Percentiles rank a stretch among this genome's conserved stretches.
phyloP scores from a whole-genome alignment of 2,888 invertebrate genomes.

The Gastracanthus pulcherrimus region DNA sequence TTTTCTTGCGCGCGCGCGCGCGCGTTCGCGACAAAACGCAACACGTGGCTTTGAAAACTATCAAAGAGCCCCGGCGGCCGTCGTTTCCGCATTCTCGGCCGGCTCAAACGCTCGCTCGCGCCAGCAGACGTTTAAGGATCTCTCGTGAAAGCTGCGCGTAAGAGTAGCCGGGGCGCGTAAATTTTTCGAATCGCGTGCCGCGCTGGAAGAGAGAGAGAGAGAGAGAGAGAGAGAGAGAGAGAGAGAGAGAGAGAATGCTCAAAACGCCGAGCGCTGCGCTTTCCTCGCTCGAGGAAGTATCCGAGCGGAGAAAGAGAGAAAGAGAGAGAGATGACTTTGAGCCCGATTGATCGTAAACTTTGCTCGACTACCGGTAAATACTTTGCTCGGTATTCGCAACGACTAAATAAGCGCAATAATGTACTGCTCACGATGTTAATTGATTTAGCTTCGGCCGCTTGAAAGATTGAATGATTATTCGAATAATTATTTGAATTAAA shows the following conservation, averaged over 20 bases:
- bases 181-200: conserved; percentile 29
- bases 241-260: conserved; percentile 12
- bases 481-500: too few species aligned
- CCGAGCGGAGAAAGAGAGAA: conserved; percentile 1
- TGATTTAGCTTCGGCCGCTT: neutral
- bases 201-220: too few species aligned
- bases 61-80: conserved; percentile 29
- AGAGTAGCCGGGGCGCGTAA: conserved; percentile 15
- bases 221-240: too few species aligned
- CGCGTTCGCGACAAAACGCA: conserved; percentile 16
- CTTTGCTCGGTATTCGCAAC: neutral
- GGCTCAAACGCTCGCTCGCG: neutral
- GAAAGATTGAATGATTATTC: too few species aligned
- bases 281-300: neutral
- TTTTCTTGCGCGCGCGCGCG: conserved; percentile 13
- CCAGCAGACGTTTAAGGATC: conserved; percentile 38
- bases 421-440: conserved; percentile 30
- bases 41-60: conserved; percentile 33
- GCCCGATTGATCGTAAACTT: conserved; percentile 37
- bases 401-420: conserved; percentile 35
- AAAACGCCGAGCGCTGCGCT: neutral
- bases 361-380: neutral
- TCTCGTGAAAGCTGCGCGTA: conserved; percentile 38
- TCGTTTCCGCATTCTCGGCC: conserved; percentile 48
- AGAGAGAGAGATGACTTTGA: too few species aligned